A percentile compares a stretch with the other conserved stretches of the same genome.
These are phyloP conservation scores for Manacus vitellinus DNA, from an alignment of 2,113 vertebrate genomes.

Conservation along the genomic window DNA sequence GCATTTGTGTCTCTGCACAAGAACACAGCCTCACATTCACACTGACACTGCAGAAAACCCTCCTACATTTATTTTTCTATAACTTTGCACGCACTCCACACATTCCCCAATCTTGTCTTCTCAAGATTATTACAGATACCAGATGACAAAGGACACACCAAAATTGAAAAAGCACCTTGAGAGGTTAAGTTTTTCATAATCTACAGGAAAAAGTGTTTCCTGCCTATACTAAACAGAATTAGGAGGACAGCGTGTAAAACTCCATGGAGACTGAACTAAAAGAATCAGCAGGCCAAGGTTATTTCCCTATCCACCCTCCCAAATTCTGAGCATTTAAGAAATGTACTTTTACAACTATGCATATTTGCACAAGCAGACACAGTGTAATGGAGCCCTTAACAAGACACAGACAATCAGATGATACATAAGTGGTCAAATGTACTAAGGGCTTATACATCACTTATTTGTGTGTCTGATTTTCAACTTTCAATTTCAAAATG, in stretches of 20 bases:
- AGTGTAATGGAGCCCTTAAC: not conserved
- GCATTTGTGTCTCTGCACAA: rapidly evolving
- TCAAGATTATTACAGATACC: not conserved
- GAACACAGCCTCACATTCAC: not conserved
- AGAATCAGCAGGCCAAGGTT: not conserved
- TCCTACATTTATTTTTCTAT: not conserved
- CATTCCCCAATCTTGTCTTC: not conserved
- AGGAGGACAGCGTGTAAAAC: not conserved
- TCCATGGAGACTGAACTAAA: not conserved
- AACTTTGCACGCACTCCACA: not conserved
- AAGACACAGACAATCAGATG: not conserved
- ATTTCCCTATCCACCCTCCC: not conserved
- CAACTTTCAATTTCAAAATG: not conserved
- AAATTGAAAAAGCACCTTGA: not conserved
- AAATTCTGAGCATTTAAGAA: not conserved
- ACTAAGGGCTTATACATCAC: not conserved
- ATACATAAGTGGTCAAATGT: not conserved
- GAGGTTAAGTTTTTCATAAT: not conserved
- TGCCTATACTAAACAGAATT: not conserved
- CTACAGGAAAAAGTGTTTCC: not conserved
- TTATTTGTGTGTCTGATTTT: not conserved
- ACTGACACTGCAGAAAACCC: not conserved
- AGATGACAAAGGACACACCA: not conserved
- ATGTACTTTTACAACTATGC: not conserved
- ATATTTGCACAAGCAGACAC: not conserved